Conservation (phyloP, 2,888 invertebrate species). For the Cephus spinipes region DNA sequence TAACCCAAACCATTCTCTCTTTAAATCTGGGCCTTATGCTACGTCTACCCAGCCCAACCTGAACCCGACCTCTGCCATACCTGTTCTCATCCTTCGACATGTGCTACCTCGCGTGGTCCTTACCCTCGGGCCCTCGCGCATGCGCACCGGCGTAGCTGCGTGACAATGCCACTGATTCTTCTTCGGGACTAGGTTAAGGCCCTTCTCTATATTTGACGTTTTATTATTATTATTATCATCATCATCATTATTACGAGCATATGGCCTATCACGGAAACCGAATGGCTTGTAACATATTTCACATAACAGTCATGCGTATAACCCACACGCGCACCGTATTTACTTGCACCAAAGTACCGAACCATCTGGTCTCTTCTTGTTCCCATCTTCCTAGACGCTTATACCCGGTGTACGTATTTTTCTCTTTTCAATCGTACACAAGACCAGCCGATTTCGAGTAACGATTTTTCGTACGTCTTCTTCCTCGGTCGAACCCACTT, state of each 20-base stretch:
- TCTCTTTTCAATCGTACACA: not conserved
- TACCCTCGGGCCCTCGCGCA: not conserved
- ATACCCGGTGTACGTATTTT: not conserved
- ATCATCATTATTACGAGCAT: not conserved
- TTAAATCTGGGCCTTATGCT: not conserved
- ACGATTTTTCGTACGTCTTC: not conserved
- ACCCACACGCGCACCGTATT: not conserved
- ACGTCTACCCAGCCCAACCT: not conserved
- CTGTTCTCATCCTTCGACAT: slow-evolving; percentile 18
- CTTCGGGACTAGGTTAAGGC: slow-evolving; percentile 9
- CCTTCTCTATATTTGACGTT: not conserved
- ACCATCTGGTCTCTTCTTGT: not conserved
- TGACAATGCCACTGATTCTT: slow-evolving; percentile 16
- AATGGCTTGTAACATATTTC: not conserved
- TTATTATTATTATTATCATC: not conserved
- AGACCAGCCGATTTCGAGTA: not conserved
- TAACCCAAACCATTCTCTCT: slow-evolving; percentile 29
- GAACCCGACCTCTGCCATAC: slow-evolving; percentile 4
- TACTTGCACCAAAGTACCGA: not conserved
- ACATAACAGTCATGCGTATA: not conserved
- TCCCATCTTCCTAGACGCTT: not conserved
- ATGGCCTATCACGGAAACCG: not conserved
- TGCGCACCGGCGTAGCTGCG: not conserved
- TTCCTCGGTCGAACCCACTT: not conserved
- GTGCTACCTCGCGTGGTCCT: not conserved